Base-by-base conservation (phyloP, 2,888 invertebrate genomes). In the Melanophora roralis region DNA sequence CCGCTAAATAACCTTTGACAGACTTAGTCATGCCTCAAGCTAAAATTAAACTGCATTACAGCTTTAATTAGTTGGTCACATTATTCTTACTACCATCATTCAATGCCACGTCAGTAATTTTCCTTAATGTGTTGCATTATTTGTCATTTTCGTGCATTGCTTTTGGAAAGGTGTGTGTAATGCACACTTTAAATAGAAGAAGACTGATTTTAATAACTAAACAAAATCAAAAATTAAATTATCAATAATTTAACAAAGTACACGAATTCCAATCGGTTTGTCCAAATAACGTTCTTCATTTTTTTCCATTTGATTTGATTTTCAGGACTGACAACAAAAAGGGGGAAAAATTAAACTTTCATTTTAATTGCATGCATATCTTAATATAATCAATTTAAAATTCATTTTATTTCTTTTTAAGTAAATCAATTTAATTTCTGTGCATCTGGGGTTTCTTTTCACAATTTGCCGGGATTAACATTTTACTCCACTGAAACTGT, bases 331-430 rank as follows among this genome's bases (percentile, higher is more conserved):
- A 38, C n/a, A 43, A 68, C 6, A 49, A 47, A 49, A 34, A 6
- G 21, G 49, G 34, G 43, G 12, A 43, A 40, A 57, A 47, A 14
- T 2, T 12, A 64, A 60, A 62, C 65, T 62, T 75, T 60, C 60
- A 71, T 72, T 55, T 34, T 19, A 75, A 72, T 75, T 75, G 27
- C 27, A 27, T 5, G 6, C 27, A 27, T 27, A 79, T 67, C 19
- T 67, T 40, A 47, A 62, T 53, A 67, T 71, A 79, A 72, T 71
- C 47, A 79, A 75, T 79, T 67, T 65, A 11, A 62, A 34, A 67
- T 80, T 72, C 59, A 40, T 40, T 67, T 2, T 27, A 14, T 47
- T 1, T n/a, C 27, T 67, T 19, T 14, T 32, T 57, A 40, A 5
- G 6, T 14, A 51, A 38, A 40, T 69, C 34, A 55, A 47, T 49